Base-by-base conservation (phyloP, 1,140 invertebrate genomes). In the Rhagoletis pomonella region DNA sequence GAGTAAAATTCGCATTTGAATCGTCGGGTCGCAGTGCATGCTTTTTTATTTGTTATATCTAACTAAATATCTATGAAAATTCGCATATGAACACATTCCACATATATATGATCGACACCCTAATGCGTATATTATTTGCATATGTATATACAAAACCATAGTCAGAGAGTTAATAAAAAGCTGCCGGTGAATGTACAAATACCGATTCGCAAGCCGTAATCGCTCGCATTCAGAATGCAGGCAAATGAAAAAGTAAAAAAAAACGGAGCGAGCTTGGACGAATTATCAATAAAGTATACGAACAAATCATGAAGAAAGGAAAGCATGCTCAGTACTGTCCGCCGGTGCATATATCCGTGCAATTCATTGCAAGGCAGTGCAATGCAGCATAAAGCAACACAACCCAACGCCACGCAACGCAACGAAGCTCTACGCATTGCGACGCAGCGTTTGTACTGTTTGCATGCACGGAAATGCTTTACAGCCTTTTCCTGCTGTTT, bases 401-500 rank as follows among this genome's bases (percentile, higher is more conserved):
- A 77, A 47, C 47, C 4, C 69, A 77, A 19, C 44, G 73, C 39
- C 10, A 44, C 12, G 42, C 47, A 50, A 5, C 10, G 44, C 69
- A 77, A 10, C 7, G 73, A 44, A 81, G 55, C 73, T n/a, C 50
- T n/a, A 55, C 47, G 73, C 39, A n/a, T 17, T 55, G 50, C 50
- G 10, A 55, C 50, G 10, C 50, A 55, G 47, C 17, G 4, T 17
- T 55, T 42, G 47, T 81, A 1, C 73, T 7, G 47, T 81, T 55
- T 81, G 47, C 50, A 55, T 81, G 42, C 73, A 55, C 73, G 73
- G 73, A 58, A 55, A 81, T 81, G 73, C 73, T 81, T 55, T 81
- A 81, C 73, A 81, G 73, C 73, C 73, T 55, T 81, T 81, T 81
- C 73, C 73, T 81, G 73, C 73, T 81, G 73, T 55, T 81, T 81